Base-by-base conservation (phyloP, 1,140 invertebrate species). In the Cydia amplana region DNA sequence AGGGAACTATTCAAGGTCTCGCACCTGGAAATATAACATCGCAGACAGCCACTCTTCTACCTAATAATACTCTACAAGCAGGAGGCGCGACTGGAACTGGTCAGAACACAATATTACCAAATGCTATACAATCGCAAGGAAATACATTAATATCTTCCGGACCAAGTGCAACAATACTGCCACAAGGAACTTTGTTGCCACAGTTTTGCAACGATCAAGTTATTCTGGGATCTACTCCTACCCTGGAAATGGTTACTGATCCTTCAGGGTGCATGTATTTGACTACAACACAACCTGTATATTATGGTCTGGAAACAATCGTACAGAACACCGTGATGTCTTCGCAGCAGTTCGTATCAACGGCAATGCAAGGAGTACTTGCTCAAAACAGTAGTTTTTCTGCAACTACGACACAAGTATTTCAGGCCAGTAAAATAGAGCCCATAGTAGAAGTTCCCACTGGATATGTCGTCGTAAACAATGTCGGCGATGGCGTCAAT, bases 321-420 rank as follows among this genome's bases (percentile, higher is more conserved):
- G 96, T 97, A 12, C 96, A 96, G 87, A 97, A 97, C 83, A 97
- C 96, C 14, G 96, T 97, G 0, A 97, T 97, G 96, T 96, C 96
- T 23, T 96, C 96, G 28, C 96, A 96, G 85, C 96, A 97, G 80
- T 96, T 97, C 85, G 94, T 97, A 32, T 95, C 96, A 10, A 96
- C 95, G 3, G 94, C 95, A 4, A 95, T 96, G 89, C 96, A 96
- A 72, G 96, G 96, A 64, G 95, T 97, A 12, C 89, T 97, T 9
- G 95, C 96, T 36, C 95, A 95, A 80, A 95, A 95, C 82, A 96
- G 96, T 80, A 97, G 96, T 86, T 97, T 96, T 87, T 96, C 95
- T 36, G 96, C 96, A 60, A 97, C 95, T 0, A 96, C 96, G 5
- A 97, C 96, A 0, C 96, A 97, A 92, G 95, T 96, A 46, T 96